Conservation (phyloP, 2,888 invertebrate genomes). For the Galerucella pusilla region DNA sequence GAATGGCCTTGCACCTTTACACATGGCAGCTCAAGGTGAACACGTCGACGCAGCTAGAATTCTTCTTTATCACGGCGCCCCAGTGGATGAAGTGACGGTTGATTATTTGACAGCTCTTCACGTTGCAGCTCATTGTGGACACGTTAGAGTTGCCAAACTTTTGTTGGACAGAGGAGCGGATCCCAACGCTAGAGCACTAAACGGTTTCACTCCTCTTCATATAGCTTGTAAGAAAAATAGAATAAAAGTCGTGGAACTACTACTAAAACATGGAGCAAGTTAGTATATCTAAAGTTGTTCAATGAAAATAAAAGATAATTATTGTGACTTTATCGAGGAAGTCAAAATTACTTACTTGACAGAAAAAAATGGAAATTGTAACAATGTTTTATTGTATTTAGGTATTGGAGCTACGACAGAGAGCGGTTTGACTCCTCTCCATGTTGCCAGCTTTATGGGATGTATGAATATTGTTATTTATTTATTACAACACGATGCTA, state of each 20-base stretch:
- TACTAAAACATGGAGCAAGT: constrained; percentile 94
- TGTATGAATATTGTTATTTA: constrained; percentile 99
- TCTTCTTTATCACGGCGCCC: constrained; percentile 91
- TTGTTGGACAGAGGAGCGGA: constrained; percentile 95
- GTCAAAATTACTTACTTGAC: too few relatives aligned
- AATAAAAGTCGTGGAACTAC: constrained; percentile 93
- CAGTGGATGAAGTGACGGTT: constrained; percentile 98
- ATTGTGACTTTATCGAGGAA: neutral
- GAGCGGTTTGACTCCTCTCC: constrained; percentile 92
- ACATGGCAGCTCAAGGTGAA: constrained; percentile 99
- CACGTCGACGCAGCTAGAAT: constrained; percentile 96
- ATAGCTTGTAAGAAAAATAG: constrained; percentile 99
- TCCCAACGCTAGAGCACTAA: constrained; percentile 94
- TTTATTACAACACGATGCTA: constrained; percentile 92
- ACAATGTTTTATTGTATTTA: constrained; percentile 48
- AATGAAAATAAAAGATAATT: neutral
- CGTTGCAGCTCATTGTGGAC: constrained; percentile 94
- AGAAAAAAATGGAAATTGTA: neutral
- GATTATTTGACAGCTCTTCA: constrained; percentile 98
- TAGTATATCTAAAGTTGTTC: constrained; percentile 56
- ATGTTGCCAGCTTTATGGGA: constrained; percentile 99
- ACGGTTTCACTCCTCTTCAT: constrained; percentile 97
- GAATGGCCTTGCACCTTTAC: constrained; percentile 95
- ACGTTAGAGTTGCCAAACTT: constrained; percentile 92
- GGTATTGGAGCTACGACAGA: constrained; percentile 78